These are phyloP conservation scores for Mugil cephalus DNA, from an alignment of 2,113 vertebrate genomes.

Conservation along the genomic window DNA sequence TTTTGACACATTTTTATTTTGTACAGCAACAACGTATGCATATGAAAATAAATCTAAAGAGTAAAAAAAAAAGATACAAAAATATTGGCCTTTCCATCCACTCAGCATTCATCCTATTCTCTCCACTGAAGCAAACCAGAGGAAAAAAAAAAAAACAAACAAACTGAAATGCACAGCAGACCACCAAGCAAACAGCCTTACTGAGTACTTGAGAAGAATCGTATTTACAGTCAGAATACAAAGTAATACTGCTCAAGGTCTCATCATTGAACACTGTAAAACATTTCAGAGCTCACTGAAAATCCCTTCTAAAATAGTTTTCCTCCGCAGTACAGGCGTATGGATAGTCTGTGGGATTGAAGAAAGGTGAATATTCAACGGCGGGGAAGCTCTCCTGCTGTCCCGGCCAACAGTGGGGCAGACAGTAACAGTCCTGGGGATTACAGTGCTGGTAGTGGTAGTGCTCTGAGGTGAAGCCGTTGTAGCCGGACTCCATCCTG, in stretches of 20 bases:
- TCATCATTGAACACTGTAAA: constrained; percentile 86
- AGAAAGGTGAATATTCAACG: constrained; percentile 75
- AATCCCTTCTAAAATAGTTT: constrained; percentile 85
- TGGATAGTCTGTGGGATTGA: constrained; percentile 80
- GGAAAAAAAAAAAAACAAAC: constrained; percentile 5
- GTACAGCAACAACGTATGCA: constrained; percentile 7
- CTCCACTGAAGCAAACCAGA: constrained; percentile 13
- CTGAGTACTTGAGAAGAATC: neutral
- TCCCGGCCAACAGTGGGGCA: constrained; percentile 71
- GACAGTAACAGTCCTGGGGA: constrained; percentile 82
- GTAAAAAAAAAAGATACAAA: constrained; percentile 48
- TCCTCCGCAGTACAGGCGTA: constrained; percentile 76
- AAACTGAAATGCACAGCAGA: constrained; percentile 14
- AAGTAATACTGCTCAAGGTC: constrained; percentile 25
- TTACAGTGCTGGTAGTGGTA: constrained; percentile 78
- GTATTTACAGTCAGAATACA: constrained; percentile 53
- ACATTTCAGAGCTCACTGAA: constrained; percentile 83
- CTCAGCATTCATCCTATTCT: constrained; percentile 27
- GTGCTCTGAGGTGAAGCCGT: constrained; percentile 73
- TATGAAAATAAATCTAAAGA: constrained; percentile 68
- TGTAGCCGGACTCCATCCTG: constrained; percentile 81
- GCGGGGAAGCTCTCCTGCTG: constrained; percentile 68
- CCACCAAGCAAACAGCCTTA: constrained; percentile 3
- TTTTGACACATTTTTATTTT: constrained; percentile 50
- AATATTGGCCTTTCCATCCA: constrained; percentile 38